Conservation (phyloP, 1,140 invertebrate species). For the Ceratosolen solmsi region DNA sequence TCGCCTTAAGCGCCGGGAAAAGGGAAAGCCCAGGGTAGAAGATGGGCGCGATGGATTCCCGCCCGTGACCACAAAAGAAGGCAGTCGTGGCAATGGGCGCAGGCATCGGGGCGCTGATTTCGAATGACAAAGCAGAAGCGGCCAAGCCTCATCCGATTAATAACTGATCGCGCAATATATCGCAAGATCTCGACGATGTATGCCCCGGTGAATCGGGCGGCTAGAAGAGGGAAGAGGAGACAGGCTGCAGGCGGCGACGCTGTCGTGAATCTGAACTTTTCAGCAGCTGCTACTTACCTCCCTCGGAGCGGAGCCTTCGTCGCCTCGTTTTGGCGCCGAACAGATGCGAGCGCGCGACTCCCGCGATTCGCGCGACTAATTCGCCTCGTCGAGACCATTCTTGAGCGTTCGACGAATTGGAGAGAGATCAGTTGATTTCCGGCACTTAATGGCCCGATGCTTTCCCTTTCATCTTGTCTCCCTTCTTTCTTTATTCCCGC, state of each 20-base stretch:
- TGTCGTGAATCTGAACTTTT: too few species aligned
- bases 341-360: slow-evolving; percentile 9
- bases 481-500: background rate
- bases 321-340: background rate
- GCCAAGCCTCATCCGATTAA: too few species aligned
- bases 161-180: background rate
- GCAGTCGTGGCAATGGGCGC: background rate
- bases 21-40: background rate
- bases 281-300: slow-evolving; percentile 37
- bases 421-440: too few species aligned
- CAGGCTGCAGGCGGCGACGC: background rate
- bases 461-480: background rate
- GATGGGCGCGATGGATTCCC: background rate
- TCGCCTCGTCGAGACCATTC: too few species aligned
- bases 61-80: background rate
- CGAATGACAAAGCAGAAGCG: slow-evolving; percentile 9
- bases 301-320: background rate
- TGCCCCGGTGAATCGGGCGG: background rate
- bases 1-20: background rate
- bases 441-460: too few species aligned
- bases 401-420: too few species aligned
- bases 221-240: background rate
- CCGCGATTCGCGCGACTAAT: too few species aligned
- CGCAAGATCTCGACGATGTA: background rate
- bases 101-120: background rate